phyloP scores from a whole-genome alignment of 2,113 vertebrate species.

The Enhydra lutris region DNA sequence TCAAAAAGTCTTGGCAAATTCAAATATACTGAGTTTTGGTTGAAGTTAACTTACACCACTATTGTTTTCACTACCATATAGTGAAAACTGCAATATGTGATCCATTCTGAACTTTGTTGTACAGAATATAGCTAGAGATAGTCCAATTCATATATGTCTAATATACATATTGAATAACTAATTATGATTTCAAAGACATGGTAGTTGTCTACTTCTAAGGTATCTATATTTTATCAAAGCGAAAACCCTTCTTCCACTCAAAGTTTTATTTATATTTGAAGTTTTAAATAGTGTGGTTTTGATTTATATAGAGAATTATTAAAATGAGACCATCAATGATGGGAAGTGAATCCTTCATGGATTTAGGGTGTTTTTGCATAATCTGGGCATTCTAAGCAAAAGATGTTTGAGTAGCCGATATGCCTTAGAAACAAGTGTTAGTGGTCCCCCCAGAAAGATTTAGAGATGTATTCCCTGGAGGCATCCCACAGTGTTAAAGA shows the following conservation, averaged over 20 bases:
- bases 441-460: rapidly evolving
- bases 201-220: not conserved
- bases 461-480: not conserved
- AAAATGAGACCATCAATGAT: not conserved
- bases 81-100: not conserved
- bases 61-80: not conserved
- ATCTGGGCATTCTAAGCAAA: not conserved
- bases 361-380: not conserved
- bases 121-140: not conserved
- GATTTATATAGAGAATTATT: not conserved
- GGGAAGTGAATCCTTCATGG: not conserved
- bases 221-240: not conserved
- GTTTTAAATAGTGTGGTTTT: not conserved
- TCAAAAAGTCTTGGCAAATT: not conserved
- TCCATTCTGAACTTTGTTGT: not conserved
- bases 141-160: not conserved
- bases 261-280: not conserved
- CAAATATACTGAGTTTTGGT: not conserved
- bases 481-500: not conserved
- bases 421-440: not conserved
- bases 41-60: not conserved
- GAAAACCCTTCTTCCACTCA: not conserved
- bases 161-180: not conserved
- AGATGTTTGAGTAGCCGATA: not conserved
- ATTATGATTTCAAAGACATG: not conserved